These are phyloP conservation scores for Ectemnius cavifrons DNA, from an alignment of 2,888 invertebrate genomes.

Conservation along the genomic window DNA sequence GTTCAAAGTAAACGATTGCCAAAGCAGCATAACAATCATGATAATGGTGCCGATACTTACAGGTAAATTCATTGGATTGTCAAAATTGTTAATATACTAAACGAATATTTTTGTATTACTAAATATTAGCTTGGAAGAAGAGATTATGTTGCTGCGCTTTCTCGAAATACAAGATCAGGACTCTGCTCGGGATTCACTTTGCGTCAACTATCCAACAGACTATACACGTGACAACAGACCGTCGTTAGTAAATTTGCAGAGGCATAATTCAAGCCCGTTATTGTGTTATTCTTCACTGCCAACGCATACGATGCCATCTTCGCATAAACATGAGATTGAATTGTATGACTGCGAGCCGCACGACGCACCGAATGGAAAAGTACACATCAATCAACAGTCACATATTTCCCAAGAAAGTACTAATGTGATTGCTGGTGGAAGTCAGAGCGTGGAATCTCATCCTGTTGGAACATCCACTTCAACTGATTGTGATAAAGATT, in stretches of 20 bases:
- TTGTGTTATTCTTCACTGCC: slow-evolving; percentile 47
- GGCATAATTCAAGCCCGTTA: slow-evolving; percentile 61
- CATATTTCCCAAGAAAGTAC: slow-evolving; percentile 46
- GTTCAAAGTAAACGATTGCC: slow-evolving; percentile 66
- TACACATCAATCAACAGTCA: slow-evolving; percentile 23
- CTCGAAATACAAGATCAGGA: slow-evolving; percentile 79
- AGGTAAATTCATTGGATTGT: slow-evolving; percentile 24
- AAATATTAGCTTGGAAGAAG: slow-evolving; percentile 78
- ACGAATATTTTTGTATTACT: no score
- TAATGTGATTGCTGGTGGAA: slow-evolving; percentile 47
- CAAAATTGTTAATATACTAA: no score
- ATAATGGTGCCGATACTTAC: slow-evolving; percentile 37
- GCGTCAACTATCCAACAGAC: slow-evolving; percentile 66
- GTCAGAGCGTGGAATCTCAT: slow-evolving; percentile 66
- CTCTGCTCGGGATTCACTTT: slow-evolving; percentile 69
- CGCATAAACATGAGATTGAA: slow-evolving; percentile 63
- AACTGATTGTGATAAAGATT: slow-evolving; percentile 69
- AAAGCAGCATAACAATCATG: slow-evolving; percentile 51
- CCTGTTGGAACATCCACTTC: slow-evolving; percentile 72
- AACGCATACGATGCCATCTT: slow-evolving; percentile 52
- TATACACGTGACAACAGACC: slow-evolving; percentile 60
- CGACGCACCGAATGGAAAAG: slow-evolving; percentile 35
- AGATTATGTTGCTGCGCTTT: slow-evolving; percentile 82
- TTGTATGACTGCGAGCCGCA: slow-evolving; percentile 49
- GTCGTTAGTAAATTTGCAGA: slow-evolving; percentile 57